Conservation (phyloP, 2,113 vertebrate species). For the Oplegnathus fasciatus region DNA sequence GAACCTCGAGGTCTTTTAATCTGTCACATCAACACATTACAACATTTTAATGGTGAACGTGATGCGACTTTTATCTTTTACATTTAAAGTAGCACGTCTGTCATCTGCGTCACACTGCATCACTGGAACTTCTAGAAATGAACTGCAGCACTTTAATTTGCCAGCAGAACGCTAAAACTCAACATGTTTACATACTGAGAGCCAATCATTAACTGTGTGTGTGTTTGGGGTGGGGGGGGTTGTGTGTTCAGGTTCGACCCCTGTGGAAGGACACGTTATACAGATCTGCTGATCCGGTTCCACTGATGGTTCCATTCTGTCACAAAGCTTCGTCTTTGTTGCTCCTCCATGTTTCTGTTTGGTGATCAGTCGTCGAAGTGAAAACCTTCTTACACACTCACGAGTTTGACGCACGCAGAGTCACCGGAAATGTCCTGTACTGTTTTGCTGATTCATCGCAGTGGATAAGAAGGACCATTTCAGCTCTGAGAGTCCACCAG, state of each 20-base stretch:
- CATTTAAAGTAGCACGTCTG: neutral
- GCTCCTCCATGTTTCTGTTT: neutral
- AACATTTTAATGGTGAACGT: neutral
- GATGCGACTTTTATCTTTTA: neutral
- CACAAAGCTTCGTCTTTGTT: too few species aligned
- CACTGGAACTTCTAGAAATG: neutral
- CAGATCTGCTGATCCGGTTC: neutral
- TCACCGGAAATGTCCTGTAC: neutral
- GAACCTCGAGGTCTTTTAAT: neutral
- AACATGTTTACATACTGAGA: neutral
- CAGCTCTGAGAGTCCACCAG: neutral
- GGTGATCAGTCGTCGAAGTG: too few species aligned
- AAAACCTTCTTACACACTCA: too few species aligned
- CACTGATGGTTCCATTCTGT: too few species aligned
- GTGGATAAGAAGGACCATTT: neutral
- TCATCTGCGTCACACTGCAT: neutral
- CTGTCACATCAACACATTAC: neutral
- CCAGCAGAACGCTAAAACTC: neutral
- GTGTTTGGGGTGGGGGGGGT: too few species aligned
- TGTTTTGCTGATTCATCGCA: neutral
- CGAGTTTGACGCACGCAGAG: slow-evolving; percentile 11
- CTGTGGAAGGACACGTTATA: too few species aligned
- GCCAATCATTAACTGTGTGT: too few species aligned
- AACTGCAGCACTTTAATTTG: too few species aligned
- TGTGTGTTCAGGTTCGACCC: too few species aligned